Percentiles rank a stretch among this genome's conserved stretches.
Evolutionary conservation across 2,113 vertebrate species (phyloP).

Genomic region (Mirounga angustirostris): DNA sequence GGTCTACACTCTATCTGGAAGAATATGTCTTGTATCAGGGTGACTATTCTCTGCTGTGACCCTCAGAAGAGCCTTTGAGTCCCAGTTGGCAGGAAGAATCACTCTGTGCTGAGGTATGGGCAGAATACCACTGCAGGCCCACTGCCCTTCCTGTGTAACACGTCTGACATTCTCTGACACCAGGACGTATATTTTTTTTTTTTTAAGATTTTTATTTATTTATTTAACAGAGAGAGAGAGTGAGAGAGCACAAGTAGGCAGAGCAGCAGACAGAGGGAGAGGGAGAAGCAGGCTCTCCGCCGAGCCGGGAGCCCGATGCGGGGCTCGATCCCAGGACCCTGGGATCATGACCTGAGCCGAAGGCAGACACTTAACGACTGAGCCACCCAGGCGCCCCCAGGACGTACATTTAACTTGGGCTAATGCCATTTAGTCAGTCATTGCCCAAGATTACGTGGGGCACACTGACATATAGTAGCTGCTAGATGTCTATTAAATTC

Average conservation of each 20-base stretch:
- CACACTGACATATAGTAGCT: neutral
- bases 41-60: neutral
- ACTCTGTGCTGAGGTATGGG: neutral
- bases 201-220: too few relatives aligned
- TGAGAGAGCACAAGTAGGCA: too few relatives aligned
- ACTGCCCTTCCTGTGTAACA: neutral
- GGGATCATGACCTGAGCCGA: too few relatives aligned
- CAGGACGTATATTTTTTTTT: neutral
- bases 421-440: neutral
- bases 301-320: too few relatives aligned
- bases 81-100: neutral
- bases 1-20: neutral
- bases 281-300: too few relatives aligned
- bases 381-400: too few relatives aligned
- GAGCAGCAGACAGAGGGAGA: too few relatives aligned
- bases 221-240: too few relatives aligned
- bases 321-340: too few relatives aligned
- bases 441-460: neutral
- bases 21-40: neutral
- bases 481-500: neutral
- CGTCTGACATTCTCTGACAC: neutral
- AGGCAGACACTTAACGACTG: too few relatives aligned
- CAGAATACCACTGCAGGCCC: neutral
- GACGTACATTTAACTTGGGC: neutral
- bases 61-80: neutral